phyloP scores from a whole-genome alignment of 1,140 invertebrate species.

The Drosophila ironensis region DNA sequence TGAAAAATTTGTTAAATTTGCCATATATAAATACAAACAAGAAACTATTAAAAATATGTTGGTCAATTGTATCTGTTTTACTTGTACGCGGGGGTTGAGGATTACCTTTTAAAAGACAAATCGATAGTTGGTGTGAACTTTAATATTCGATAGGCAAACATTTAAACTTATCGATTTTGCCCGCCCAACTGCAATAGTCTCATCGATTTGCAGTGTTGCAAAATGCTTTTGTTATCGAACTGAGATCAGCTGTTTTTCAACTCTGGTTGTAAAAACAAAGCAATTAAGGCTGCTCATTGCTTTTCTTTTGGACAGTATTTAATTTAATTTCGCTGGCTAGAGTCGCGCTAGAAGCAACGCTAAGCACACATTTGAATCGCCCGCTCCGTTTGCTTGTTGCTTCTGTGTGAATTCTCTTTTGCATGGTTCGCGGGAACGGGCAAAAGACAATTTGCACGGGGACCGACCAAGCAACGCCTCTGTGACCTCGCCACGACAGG shows the following conservation, averaged over 20 bases:
- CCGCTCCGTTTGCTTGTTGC: slow-evolving; percentile 54
- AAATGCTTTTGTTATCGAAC: neutral
- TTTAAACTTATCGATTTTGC: neutral
- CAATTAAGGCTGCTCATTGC: slow-evolving; percentile 19
- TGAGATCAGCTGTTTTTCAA: neutral
- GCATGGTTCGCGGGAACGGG: slow-evolving; percentile 51
- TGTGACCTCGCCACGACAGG: slow-evolving; percentile 66
- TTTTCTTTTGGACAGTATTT: slow-evolving; percentile 53
- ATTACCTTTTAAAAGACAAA: too few species aligned
- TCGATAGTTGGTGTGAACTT: too few species aligned
- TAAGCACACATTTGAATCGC: slow-evolving; percentile 9
- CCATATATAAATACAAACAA: slow-evolving; percentile 66
- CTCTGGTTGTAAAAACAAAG: slow-evolving; percentile 25
- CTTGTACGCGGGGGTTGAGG: too few species aligned
- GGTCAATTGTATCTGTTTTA: neutral
- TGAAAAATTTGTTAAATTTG: slow-evolving; percentile 75
- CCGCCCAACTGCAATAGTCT: neutral
- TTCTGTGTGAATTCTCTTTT: slow-evolving; percentile 62
- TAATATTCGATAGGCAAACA: too few species aligned
- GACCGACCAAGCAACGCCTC: slow-evolving; percentile 57
- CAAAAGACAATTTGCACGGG: slow-evolving; percentile 64
- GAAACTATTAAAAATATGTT: slow-evolving; percentile 10
- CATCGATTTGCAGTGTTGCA: neutral
- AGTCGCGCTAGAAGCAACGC: slow-evolving; percentile 15
- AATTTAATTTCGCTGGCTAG: slow-evolving; percentile 46